Evolutionary conservation across 2,113 vertebrate genomes (phyloP).

Genomic region (Malaclemys terrapin): DNA sequence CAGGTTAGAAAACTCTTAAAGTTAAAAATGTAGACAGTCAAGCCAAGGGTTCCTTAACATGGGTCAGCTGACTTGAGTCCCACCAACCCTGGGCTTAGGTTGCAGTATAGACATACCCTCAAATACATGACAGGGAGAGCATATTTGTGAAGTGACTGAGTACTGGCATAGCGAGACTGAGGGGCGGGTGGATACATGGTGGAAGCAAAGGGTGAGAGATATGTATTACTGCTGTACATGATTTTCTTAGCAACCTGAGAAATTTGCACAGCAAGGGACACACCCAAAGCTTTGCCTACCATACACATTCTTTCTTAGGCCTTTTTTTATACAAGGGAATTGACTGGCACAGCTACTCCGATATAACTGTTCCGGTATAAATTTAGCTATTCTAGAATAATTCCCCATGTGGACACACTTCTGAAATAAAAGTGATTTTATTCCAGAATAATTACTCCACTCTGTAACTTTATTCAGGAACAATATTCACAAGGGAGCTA

Average conservation of each 20-base stretch:
- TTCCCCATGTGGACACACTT: too few species aligned
- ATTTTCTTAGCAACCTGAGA: neutral
- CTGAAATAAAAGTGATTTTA: too few species aligned
- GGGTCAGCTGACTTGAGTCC: neutral
- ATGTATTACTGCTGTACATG: neutral
- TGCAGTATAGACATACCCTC: neutral
- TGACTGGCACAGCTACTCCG: neutral
- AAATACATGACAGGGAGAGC: neutral
- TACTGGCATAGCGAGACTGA: neutral
- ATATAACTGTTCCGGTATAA: neutral
- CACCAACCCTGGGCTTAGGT: neutral
- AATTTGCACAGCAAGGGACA: neutral
- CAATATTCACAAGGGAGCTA: neutral
- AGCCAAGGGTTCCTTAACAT: neutral
- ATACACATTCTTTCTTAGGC: neutral
- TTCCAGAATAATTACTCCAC: too few species aligned
- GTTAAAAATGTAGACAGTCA: neutral
- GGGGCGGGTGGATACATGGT: too few species aligned
- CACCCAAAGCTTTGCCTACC: neutral
- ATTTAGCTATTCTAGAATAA: too few species aligned
- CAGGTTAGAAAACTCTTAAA: neutral
- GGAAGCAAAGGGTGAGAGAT: neutral
- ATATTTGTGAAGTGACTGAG: neutral
- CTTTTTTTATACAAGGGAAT: neutral
- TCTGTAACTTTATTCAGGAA: neutral